phyloP scores from a whole-genome alignment of 1,140 invertebrate genomes.

The Arctopsyche grandis region DNA sequence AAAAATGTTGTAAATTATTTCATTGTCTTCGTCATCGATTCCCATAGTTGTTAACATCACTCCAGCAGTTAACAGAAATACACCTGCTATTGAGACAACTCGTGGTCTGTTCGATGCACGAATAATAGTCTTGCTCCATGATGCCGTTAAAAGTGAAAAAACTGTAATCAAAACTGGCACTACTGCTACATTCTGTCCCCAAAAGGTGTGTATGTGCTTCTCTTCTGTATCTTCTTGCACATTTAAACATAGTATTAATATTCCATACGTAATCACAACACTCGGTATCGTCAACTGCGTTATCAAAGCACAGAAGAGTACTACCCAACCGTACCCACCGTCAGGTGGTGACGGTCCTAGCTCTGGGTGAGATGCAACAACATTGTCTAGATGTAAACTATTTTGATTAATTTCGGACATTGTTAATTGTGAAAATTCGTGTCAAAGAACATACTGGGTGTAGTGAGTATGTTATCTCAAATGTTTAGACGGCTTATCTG shows the following conservation, averaged over 20 bases:
- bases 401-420: background rate
- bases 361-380: slow-evolving; percentile 71
- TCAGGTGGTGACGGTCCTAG: slow-evolving; percentile 72
- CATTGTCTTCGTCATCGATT: slow-evolving; percentile 59
- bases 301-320: slow-evolving; percentile 68
- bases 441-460: background rate
- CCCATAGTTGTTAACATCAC: slow-evolving; percentile 63
- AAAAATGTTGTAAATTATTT: slow-evolving; percentile 63
- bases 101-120: slow-evolving; percentile 67
- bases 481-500: slow-evolving; percentile 8
- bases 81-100: slow-evolving; percentile 64
- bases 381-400: slow-evolving; percentile 61
- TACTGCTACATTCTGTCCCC: slow-evolving; percentile 66
- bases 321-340: slow-evolving; percentile 73
- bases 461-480: background rate
- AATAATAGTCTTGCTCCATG: slow-evolving; percentile 67
- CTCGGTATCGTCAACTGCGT: slow-evolving; percentile 70
- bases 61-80: slow-evolving; percentile 64
- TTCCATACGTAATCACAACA: slow-evolving; percentile 66
- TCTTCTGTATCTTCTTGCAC: slow-evolving; percentile 60
- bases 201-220: slow-evolving; percentile 59
- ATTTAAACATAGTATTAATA: slow-evolving; percentile 65
- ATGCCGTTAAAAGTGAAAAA: slow-evolving; percentile 66
- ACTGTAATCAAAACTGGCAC: slow-evolving; percentile 68
- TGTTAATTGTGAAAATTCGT: background rate